Conservation (phyloP, 2,113 vertebrate species). For the Ceratotherium simum region DNA sequence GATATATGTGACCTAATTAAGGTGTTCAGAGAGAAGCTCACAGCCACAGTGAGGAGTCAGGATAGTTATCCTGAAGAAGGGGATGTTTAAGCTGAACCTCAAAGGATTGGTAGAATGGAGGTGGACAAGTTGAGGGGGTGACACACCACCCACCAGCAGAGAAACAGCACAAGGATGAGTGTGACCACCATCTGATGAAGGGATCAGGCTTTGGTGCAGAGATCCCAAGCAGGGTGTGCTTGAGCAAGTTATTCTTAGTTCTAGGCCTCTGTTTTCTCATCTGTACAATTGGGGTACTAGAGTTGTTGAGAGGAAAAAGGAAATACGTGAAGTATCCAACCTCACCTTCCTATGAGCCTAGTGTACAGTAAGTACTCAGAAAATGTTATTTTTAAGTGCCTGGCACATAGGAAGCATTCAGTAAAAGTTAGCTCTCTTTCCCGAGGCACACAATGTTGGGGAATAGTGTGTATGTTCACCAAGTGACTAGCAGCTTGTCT, state of each 20-base stretch:
- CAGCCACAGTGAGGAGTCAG: neutral
- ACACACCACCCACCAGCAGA: neutral
- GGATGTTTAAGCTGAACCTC: neutral
- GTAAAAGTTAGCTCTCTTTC: neutral
- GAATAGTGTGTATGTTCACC: neutral
- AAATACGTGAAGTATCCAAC: neutral
- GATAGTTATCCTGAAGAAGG: neutral
- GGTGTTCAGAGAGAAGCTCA: neutral
- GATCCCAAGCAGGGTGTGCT: neutral
- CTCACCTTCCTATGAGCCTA: neutral
- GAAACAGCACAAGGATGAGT: neutral
- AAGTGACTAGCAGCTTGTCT: neutral
- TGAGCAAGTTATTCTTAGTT: neutral
- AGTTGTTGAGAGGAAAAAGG: neutral
- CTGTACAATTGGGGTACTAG: neutral
- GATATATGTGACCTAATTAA: neutral
- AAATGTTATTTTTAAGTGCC: neutral
- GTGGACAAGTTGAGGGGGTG: neutral
- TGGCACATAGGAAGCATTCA: neutral
- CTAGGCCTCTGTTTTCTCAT: neutral
- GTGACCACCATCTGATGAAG: neutral
- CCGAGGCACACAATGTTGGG: neutral
- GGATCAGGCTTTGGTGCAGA: neutral
- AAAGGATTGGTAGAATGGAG: neutral
- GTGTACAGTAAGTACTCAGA: neutral